Evolutionary conservation across 2,888 invertebrate species (phyloP).

Genomic region (Ophion ellenae): DNA sequence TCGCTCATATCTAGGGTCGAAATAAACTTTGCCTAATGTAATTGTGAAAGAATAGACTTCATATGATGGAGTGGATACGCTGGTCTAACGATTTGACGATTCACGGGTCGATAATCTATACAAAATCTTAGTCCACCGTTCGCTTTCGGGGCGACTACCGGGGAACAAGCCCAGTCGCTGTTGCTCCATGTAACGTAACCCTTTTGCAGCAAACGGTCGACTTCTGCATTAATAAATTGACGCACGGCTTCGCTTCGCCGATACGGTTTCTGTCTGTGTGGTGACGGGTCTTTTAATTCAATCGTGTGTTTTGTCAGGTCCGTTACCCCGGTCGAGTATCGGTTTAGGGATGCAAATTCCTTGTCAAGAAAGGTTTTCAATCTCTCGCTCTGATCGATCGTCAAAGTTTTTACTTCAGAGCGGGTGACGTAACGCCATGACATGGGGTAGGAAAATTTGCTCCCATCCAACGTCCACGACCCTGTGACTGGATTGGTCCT

Average conservation of each 20-base stretch:
- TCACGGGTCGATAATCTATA: no score
- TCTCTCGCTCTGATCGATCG: slow-evolving; percentile 26
- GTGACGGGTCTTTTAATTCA: slow-evolving; percentile 36
- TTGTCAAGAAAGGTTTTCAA: slow-evolving; percentile 39
- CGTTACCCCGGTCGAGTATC: slow-evolving; percentile 53
- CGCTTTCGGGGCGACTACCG: no score
- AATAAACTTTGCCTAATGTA: no score
- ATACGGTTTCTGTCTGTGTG: slow-evolving; percentile 54
- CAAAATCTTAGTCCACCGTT: no score
- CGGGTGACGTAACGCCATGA: slow-evolving; percentile 4
- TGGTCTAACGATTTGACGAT: no score
- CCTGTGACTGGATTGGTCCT: slow-evolving; percentile 21
- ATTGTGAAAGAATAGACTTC: no score
- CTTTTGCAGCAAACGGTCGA: no score
- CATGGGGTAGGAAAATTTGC: no score
- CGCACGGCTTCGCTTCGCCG: slow-evolving; percentile 41
- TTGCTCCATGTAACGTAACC: slow-evolving; percentile 18
- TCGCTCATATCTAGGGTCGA: no score
- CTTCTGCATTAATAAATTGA: no score
- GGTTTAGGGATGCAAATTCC: slow-evolving; percentile 55
- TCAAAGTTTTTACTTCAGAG: slow-evolving; percentile 42
- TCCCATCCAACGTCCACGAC: slow-evolving; percentile 56
- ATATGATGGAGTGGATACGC: no score
- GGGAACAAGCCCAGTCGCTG: no score
- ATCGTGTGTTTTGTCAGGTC: slow-evolving; percentile 52